A percentile compares a stretch with the other conserved stretches of the same genome.
Evolutionary conservation across 2,888 invertebrate species (phyloP).

Genomic region (Amitus sp.): DNA sequence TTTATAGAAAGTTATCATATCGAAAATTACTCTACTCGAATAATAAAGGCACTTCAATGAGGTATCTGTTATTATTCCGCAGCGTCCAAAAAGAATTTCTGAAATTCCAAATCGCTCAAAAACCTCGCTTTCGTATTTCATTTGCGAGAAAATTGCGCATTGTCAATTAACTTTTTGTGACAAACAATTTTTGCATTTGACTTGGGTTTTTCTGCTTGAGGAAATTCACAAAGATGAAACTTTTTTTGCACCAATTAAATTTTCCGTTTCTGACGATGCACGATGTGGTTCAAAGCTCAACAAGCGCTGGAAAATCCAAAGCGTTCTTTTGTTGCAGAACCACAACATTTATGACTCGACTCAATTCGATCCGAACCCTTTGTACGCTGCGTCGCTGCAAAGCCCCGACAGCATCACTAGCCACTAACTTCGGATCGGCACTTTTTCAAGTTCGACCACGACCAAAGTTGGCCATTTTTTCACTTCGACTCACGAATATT

Average conservation of each 20-base stretch:
- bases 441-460: too few relatives aligned
- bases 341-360: conserved; percentile 80
- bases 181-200: too few relatives aligned
- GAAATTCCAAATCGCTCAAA: neutral
- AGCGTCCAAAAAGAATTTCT: neutral
- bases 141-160: too few relatives aligned
- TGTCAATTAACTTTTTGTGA: conserved; percentile 10
- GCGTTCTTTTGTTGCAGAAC: conserved; percentile 68
- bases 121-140: neutral
- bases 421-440: conserved; percentile 68
- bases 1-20: neutral
- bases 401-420: conserved; percentile 78
- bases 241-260: too few relatives aligned
- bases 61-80: neutral
- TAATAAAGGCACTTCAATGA: neutral
- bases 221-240: conserved; percentile 40
- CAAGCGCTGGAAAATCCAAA: too few relatives aligned
- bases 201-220: too few relatives aligned
- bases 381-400: conserved; percentile 77
- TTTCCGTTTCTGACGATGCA: too few relatives aligned
- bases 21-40: neutral
- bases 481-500: too few relatives aligned
- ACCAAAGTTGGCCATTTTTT: too few relatives aligned
- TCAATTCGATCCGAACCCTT: conserved; percentile 74
- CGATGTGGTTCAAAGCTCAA: too few relatives aligned